Percentiles rank a stretch among this genome's conserved stretches.
Conservation (phyloP, 2,113 vertebrate species). For the Hypanus sabinus region DNA sequence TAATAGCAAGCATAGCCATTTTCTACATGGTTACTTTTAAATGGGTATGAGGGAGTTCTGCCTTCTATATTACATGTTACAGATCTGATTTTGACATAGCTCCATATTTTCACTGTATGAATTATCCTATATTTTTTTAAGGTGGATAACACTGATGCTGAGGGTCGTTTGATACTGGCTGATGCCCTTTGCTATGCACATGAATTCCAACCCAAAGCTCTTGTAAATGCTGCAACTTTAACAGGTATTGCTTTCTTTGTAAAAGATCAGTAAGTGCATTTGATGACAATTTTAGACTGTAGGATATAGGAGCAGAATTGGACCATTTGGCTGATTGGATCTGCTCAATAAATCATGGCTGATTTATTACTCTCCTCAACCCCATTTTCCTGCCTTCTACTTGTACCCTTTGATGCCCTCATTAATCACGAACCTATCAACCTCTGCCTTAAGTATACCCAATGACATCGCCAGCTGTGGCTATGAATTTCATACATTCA, state of each 20-base stretch:
- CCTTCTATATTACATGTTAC: background rate
- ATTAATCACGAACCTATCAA: no score
- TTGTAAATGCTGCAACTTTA: slow-evolving; percentile 84
- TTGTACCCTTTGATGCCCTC: no score
- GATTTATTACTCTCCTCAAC: no score
- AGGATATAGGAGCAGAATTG: no score
- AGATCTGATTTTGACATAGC: no score
- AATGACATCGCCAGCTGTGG: no score
- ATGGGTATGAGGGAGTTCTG: background rate
- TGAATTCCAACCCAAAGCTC: slow-evolving; percentile 72
- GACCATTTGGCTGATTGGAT: no score
- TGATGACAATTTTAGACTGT: background rate
- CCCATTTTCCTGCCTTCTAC: no score
- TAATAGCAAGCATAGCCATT: background rate
- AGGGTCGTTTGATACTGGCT: slow-evolving; percentile 81
- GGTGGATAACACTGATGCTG: slow-evolving; percentile 95
- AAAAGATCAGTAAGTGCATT: background rate
- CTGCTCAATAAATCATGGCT: no score
- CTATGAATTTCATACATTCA: no score
- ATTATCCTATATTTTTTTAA: slow-evolving; percentile 47
- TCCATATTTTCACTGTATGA: background rate
- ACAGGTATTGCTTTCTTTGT: slow-evolving; percentile 64
- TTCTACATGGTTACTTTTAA: background rate
- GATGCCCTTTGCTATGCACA: slow-evolving; percentile 90
- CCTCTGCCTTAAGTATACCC: no score